Evolutionary conservation across 2,888 invertebrate species (phyloP).

Genomic region (Cephonodes hylas): DNA sequence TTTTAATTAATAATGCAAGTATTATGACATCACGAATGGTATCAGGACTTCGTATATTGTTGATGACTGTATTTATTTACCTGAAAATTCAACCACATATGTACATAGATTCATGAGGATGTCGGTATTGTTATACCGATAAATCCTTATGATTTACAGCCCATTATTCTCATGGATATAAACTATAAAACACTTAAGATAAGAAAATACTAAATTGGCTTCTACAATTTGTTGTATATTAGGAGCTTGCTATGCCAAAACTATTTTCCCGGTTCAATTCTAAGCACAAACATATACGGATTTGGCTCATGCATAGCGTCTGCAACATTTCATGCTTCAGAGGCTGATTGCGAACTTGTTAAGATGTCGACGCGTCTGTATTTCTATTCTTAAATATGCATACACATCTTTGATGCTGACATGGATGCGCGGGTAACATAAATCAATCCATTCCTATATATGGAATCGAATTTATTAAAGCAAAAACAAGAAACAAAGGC

Average conservation of each 20-base stretch:
- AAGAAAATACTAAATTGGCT: not conserved
- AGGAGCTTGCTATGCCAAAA: not conserved
- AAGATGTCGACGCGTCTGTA: not conserved
- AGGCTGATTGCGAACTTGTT: conserved; percentile 9
- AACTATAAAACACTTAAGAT: not conserved
- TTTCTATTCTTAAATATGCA: conserved; percentile 1
- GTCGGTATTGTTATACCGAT: too few relatives aligned
- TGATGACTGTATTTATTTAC: too few relatives aligned
- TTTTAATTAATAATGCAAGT: too few relatives aligned
- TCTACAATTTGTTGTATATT: not conserved
- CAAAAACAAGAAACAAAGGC: too few relatives aligned
- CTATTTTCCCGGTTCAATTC: not conserved
- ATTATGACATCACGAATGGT: too few relatives aligned
- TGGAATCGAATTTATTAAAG: not conserved
- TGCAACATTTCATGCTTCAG: conserved; percentile 2
- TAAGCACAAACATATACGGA: not conserved
- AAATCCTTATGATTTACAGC: too few relatives aligned
- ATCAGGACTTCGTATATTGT: too few relatives aligned
- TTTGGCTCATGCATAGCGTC: conserved; percentile 2
- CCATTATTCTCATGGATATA: too few relatives aligned
- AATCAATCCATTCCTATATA: not conserved
- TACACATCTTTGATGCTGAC: not conserved
- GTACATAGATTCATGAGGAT: too few relatives aligned
- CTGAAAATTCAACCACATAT: too few relatives aligned
- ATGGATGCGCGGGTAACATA: not conserved